A percentile compares a stretch with the other conserved stretches of the same genome.
Conservation (phyloP, 1,140 invertebrate species). For the Lerema accius region DNA sequence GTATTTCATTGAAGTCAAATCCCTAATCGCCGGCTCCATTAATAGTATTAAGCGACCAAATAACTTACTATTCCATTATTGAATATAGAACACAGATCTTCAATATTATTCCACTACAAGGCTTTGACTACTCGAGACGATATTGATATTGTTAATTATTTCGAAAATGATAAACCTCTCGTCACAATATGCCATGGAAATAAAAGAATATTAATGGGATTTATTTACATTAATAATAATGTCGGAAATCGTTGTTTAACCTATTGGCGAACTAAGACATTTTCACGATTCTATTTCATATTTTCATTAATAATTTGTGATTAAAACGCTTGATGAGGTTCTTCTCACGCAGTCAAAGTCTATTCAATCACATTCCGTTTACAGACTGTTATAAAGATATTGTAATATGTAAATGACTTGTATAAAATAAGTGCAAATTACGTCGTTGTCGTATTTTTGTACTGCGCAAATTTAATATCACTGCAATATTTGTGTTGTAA, state of each 20-base stretch:
- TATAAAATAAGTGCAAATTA: conserved; percentile 28
- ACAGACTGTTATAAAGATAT: conserved; percentile 56
- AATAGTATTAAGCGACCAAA: conserved; percentile 30
- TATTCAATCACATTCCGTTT: conserved; percentile 58
- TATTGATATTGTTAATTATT: background rate
- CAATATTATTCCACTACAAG: conserved; percentile 3
- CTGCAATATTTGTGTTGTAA: conserved; percentile 75
- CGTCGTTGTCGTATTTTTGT: conserved; percentile 59
- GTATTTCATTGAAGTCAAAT: too few relatives aligned
- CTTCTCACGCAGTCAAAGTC: conserved; percentile 10
- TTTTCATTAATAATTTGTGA: too few relatives aligned
- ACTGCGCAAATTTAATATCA: conserved; percentile 56
- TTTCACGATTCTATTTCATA: too few relatives aligned
- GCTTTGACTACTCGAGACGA: conserved; percentile 1
- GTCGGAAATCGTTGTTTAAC: too few relatives aligned
- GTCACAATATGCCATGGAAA: too few relatives aligned
- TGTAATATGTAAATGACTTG: conserved; percentile 27
- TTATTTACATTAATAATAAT: too few relatives aligned
- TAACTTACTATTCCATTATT: conserved; percentile 6
- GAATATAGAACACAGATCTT: conserved; percentile 14
- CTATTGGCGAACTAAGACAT: too few relatives aligned
- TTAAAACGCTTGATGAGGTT: too few relatives aligned
- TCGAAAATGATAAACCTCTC: too few relatives aligned
- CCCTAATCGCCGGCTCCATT: background rate
- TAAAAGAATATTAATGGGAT: too few relatives aligned